phyloP scores from a whole-genome alignment of 1,140 invertebrate species.

The Gryllus bimaculatus region DNA sequence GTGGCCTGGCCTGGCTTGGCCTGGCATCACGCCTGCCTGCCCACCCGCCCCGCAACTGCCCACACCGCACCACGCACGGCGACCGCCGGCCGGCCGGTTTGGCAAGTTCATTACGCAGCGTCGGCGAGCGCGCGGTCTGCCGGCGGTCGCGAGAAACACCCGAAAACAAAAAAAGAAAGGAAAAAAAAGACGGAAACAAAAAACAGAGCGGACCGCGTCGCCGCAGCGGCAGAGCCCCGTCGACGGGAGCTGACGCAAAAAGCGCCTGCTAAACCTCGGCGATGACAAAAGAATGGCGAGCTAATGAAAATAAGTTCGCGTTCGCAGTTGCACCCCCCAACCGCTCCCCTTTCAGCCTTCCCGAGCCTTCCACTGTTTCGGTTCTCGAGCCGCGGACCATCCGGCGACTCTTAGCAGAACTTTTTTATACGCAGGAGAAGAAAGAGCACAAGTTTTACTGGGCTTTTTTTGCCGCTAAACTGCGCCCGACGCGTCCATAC shows the following conservation, averaged over 20 bases:
- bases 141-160: background rate
- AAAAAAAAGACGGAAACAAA: slow-evolving; percentile 13
- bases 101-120: background rate
- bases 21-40: no score
- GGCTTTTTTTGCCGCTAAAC: no score
- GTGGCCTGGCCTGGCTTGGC: no score
- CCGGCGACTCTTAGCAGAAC: no score
- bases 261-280: background rate
- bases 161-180: slow-evolving; percentile 12
- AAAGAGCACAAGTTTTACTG: no score
- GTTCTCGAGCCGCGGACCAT: no score
- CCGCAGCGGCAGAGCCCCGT: no score
- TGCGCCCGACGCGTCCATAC: background rate
- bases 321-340: background rate
- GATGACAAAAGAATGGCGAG: background rate
- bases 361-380: no score
- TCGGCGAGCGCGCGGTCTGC: background rate
- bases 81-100: background rate
- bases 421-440: no score
- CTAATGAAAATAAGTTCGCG: background rate
- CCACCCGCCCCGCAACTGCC: no score
- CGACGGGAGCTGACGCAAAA: no score
- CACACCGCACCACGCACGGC: background rate
- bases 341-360: no score
- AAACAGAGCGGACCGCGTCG: background rate